These are phyloP conservation scores for Himalopsyche japonica DNA, from an alignment of 2,888 invertebrate species.

Conservation along the genomic window DNA sequence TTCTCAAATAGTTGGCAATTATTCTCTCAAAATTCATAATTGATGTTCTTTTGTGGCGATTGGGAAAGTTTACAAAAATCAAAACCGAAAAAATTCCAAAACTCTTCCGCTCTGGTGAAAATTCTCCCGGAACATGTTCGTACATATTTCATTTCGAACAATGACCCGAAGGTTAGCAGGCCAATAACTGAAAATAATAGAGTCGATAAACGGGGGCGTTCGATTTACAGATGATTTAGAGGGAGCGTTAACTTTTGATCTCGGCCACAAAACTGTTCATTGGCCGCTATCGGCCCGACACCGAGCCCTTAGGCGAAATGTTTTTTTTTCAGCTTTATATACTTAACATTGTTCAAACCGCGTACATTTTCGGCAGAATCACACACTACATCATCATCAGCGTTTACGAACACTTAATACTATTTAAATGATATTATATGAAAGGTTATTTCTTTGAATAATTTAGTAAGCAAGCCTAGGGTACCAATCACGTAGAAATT, in stretches of 20 bases:
- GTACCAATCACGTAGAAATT: too few species aligned
- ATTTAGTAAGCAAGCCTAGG: too few species aligned
- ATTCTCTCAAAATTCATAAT: too few species aligned
- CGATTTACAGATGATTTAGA: conserved; percentile 6
- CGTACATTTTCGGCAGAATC: too few species aligned
- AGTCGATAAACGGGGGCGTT: not conserved
- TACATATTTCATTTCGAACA: not conserved
- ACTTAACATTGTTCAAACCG: too few species aligned
- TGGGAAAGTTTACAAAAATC: not conserved
- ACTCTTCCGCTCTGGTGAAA: not conserved
- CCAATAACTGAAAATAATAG: conserved; percentile 6
- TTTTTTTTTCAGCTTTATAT: not conserved
- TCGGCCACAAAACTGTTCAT: not conserved
- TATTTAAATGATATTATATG: too few species aligned
- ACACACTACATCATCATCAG: too few species aligned
- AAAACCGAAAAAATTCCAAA: not conserved
- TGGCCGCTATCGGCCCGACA: not conserved
- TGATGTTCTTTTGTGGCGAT: too few species aligned
- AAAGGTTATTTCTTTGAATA: too few species aligned
- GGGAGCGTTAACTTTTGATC: conserved; percentile 7
- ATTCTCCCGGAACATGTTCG: not conserved
- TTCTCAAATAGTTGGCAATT: too few species aligned
- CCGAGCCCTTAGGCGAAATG: not conserved
- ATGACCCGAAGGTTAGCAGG: not conserved
- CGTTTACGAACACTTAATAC: too few species aligned